Evolutionary conservation across 2,113 vertebrate species (phyloP).

Genomic region (Psophia crepitans): DNA sequence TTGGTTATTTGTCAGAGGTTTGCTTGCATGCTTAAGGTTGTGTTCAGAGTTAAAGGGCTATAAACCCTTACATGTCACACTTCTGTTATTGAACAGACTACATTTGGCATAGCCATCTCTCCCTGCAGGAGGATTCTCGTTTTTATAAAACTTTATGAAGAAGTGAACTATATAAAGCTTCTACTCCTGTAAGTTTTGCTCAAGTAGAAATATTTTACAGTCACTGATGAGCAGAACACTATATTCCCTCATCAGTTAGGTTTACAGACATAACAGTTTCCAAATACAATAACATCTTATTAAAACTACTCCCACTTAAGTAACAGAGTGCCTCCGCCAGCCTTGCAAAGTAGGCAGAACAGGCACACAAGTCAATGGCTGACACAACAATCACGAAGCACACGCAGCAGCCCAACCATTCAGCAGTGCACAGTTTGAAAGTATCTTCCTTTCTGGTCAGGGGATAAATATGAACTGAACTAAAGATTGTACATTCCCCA

Average conservation of each 20-base stretch:
- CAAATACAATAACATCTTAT: background rate
- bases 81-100: background rate
- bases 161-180: background rate
- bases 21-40: background rate
- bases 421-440: background rate
- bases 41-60: background rate
- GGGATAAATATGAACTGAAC: background rate
- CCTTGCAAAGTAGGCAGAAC: background rate
- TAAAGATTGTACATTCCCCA: background rate
- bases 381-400: background rate
- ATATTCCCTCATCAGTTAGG: background rate
- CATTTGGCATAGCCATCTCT: background rate
- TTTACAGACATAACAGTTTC: background rate
- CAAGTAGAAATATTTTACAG: background rate
- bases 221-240: background rate
- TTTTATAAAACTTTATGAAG: background rate
- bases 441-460: background rate
- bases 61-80: background rate
- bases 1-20: background rate
- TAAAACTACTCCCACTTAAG: background rate
- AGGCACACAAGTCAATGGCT: background rate
- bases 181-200: background rate
- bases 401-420: background rate
- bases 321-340: background rate
- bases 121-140: background rate